Evolutionary conservation across 2,888 invertebrate genomes (phyloP).

Genomic region (Thereva unica): DNA sequence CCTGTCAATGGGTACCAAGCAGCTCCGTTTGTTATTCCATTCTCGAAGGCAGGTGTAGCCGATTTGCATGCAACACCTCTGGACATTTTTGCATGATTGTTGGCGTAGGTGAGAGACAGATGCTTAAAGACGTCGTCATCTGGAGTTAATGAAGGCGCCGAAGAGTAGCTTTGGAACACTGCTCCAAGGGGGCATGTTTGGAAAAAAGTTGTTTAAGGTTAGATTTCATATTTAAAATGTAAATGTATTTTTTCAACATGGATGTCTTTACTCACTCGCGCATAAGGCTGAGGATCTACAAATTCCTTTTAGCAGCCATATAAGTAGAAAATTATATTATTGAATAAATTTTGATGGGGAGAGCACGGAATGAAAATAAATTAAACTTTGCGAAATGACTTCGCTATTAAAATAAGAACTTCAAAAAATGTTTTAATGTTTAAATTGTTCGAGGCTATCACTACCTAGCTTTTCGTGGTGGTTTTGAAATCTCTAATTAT

Average conservation of each 20-base stretch:
- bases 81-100: slow-evolving; percentile 88
- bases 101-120: slow-evolving; percentile 81
- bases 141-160: slow-evolving; percentile 80
- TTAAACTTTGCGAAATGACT: too few species aligned
- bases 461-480: too few species aligned
- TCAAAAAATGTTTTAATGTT: too few species aligned
- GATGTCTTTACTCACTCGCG: slow-evolving; percentile 64
- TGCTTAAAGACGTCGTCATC: slow-evolving; percentile 93
- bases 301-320: slow-evolving; percentile 63
- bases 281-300: slow-evolving; percentile 75
- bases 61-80: slow-evolving; percentile 80
- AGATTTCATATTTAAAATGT: not conserved
- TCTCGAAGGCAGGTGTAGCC: slow-evolving; percentile 74
- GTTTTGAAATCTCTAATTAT: too few species aligned
- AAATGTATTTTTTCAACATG: slow-evolving; percentile 6
- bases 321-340: slow-evolving; percentile 12
- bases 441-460: too few species aligned
- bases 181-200: slow-evolving; percentile 66
- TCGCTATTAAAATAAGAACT: too few species aligned
- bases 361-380: too few species aligned
- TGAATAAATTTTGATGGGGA: too few species aligned
- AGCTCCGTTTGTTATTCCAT: slow-evolving; percentile 94
- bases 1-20: slow-evolving; percentile 90
- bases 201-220: slow-evolving; percentile 5
- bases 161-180: slow-evolving; percentile 87